Evolutionary conservation across 2,888 invertebrate species (phyloP), one percentile per base, ranked within the genome.

Genomic region (Phytoseiulus persimilis): DNA sequence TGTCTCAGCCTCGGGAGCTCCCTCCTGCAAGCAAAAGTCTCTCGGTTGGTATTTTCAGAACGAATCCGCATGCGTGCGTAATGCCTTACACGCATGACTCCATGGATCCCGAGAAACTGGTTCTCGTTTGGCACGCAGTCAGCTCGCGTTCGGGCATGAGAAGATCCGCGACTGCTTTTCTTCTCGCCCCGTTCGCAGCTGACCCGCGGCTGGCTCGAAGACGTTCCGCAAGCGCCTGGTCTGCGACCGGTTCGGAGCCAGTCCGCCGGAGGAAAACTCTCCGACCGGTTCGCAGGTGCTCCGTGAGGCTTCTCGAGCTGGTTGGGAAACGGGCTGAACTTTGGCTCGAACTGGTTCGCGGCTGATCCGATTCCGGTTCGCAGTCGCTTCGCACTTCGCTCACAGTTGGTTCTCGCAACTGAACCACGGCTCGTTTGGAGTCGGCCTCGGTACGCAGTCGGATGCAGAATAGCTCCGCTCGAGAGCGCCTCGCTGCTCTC

Each of bases 1-100:
- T 65, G 65, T 65, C 65, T 65, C 65, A 65, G 65, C 65, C 65
- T 65, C 65, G 65, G 65, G 65, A 65, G 65, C 65, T 65, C 65
- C 65, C 65, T 65, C 65, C 65, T 65, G 65, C 18, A 65, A 65
- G 65, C 65, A 65, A 65, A 65, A 65, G 14, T 65, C 28, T 65
- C 65, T 65, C 9, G 9, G 65, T 65, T 65, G 65, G 65, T 65
- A 28, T 28, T 39, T 39, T 39, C 39, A 39, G 39, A 39, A 39
- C 39, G 9, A 39, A 9, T 39, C 39, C 39, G 39, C 39, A 39
- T 39, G 39, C 39, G 39, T 39, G 39, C 39, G 39, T 39, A 39
- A 3, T 39, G 3, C 5, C 39, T 39, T 39, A 39, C 39, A 39
- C 39, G 9, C 5, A 39, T 39, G 9, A 39, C 39, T 39, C 9